Conservation (phyloP, 2,888 invertebrate species). For the Synergus japonicus region DNA sequence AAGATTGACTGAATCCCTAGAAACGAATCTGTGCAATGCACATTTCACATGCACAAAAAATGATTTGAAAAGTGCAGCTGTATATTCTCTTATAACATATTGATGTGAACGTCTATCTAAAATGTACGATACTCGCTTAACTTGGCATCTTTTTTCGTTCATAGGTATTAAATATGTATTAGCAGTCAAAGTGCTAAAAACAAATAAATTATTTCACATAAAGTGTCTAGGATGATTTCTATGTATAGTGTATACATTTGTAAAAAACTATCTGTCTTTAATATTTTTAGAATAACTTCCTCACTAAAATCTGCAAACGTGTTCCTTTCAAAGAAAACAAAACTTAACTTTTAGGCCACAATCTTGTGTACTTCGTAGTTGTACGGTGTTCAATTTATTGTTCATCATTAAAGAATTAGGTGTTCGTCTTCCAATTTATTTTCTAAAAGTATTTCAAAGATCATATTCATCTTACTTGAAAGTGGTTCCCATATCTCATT, state of each 20-base stretch:
- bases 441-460: not conserved
- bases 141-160: slow-evolving; percentile 13
- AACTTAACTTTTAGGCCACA: not conserved
- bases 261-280: slow-evolving; percentile 11
- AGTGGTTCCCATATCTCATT: not conserved
- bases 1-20: slow-evolving; percentile 65
- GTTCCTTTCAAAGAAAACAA: not conserved
- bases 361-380: not conserved
- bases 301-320: not conserved
- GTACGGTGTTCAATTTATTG: slow-evolving; percentile 21
- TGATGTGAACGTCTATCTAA: slow-evolving; percentile 16
- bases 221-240: not conserved
- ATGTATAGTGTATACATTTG: slow-evolving; percentile 22
- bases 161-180: slow-evolving; percentile 35
- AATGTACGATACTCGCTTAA: slow-evolving; percentile 38
- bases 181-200: not conserved
- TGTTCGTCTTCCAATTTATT: not conserved
- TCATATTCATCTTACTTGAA: not conserved
- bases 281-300: not conserved
- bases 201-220: not conserved
- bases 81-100: slow-evolving; percentile 16
- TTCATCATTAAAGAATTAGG: slow-evolving; percentile 16
- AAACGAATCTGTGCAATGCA: slow-evolving; percentile 59
- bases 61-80: slow-evolving; percentile 5
- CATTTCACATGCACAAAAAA: slow-evolving; percentile 37